Base-by-base conservation (phyloP, 2,113 vertebrate genomes). In the Paralichthys olivaceus region DNA sequence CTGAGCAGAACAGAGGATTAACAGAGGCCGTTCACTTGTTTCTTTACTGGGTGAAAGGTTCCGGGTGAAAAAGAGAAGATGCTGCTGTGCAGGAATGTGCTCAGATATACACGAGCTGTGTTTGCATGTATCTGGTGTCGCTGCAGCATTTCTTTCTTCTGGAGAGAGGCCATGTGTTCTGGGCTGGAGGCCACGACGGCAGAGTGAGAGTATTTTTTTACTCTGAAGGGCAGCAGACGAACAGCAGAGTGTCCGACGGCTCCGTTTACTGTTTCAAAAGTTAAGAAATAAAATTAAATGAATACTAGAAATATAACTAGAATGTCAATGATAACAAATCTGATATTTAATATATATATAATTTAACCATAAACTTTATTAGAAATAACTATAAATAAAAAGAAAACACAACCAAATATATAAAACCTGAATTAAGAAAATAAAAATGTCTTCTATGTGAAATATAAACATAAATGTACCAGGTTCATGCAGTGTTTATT, bases 21-120 rank as follows among this genome's bases (percentile, higher is more conserved):
- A 79, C 77, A 23, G 65, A 17, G 55, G 63, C 72, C 0, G 43
- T n/a, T 79, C 49, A 5, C 26, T 70, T 49, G 68, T 83, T 71
- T 72, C 57, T 77, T 20, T 28, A 55, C 58, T 0, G 26, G 47
- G 71, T 72, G 51, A 57, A 69, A 66, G 66, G 49, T 64, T 56
- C 56, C 55, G 57, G 4, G 11, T 14, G n/a, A 23, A 53, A 29
- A 29, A 2, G 62, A 59, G 64, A 7, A 55, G 73, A 77, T 22
- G 68, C 19, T 70, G 54, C 4, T 40, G 60, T 68, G 68, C 37
- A 37, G n/a, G 13, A 77, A 72, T 62, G 71, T 28, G 28, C 9
- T 11, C 23, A 3, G 15, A 12, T 32, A 12, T 32, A 26, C 62
- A n/a, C 6, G 19, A 23, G 34, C 15, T 45, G 57, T 37, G 20